Evolutionary conservation across 2,888 invertebrate genomes (phyloP), one percentile per base, ranked within the genome.

Genomic region (Omphaloscelis lunosa): DNA sequence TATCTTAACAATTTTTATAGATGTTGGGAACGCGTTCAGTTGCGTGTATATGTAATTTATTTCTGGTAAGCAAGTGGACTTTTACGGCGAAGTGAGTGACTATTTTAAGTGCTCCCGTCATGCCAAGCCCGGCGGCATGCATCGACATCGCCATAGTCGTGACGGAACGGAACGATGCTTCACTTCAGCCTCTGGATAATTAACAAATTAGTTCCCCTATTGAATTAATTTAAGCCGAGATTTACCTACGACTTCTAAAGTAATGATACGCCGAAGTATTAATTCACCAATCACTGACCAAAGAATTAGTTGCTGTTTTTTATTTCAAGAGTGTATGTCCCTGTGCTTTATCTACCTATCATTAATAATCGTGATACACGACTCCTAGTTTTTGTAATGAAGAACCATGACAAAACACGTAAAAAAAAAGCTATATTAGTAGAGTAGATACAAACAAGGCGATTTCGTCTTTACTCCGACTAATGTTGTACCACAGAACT

Each of bases 171-270:
- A 91, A 89, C 83, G 77, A 84, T 88, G 89, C 89, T 90, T 86
- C 86, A 88, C 85, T 89, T 85, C 83, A 87, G 83, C 88, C 83
- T 86, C 83, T 82, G 83, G 79, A 90, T 91, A 91, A 91, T 94
- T 92, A 92, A 91, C 92, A 90, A 92, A 94, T 94, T 92, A 90
- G 93, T 93, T 94, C 90, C 90, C 90, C 87, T 86, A 82, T 88
- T 89, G 86, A 89, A 90, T 90, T 91, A 89, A 91, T 91, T 87
- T 86, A 82, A 86, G 84, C 72, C 65, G 78, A 87, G 90, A 90
- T 91, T 91, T 90, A 89, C 87, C 89, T 83, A 78, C 80, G 78
- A 56, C 83, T 59, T 63, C 23, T 12, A 29, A 67, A 41, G 63
- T 15, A 72, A 80, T 76, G 72, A 80, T 78, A 27, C 27, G 41